Base-by-base conservation (phyloP, 2,797 vertebrate species). In the Serranus cabrilla region DNA sequence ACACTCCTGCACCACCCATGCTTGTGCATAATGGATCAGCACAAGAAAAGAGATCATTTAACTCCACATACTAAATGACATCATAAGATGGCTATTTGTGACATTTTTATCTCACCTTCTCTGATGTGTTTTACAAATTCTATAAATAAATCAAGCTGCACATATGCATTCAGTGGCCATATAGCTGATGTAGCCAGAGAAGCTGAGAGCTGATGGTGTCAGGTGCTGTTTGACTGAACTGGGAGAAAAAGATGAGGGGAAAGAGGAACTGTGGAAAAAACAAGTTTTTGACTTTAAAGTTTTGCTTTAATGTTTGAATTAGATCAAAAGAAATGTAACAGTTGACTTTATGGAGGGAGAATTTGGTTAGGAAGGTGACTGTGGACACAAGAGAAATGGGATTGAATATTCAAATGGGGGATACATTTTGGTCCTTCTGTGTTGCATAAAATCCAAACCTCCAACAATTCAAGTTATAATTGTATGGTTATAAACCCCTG, bases 221-320 rank as follows among this genome's bases (percentile, higher is more conserved):
- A 21, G 51, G 45, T 82, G 31, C 71, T 70, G 67, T 85, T 86
- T 87, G 80, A 93, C 82, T 88, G 88, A 94, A 93, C 77, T 91
- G 76, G 90, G 87, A 92, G 87, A 86, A 82, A 78, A 50, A 83
- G 83, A 89, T 61, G 80, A 88, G 80, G 82, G 46, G 16, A 46
- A 60, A 47, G 46, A 81, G 12, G 42, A 60, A 52, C 21, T 76
- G 62, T 34, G 34, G 6, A 71, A 74, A 71, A 73, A 74, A 59
- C 20, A 66, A 58, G 27, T 68, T 85, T 62, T 14, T 73, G 66
- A 68, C 86, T 81, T 49, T 50, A 76, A 77, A 63, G 74, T 63
- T 18, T 50, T 23, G 67, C 74, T 81, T 78, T 51, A 47, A 75
- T 60, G 51, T 52, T 69, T 60, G 59, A 86, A 66, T 81, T 62